Conservation (phyloP, 1,140 invertebrate species). For the Papilio polyxenes region DNA sequence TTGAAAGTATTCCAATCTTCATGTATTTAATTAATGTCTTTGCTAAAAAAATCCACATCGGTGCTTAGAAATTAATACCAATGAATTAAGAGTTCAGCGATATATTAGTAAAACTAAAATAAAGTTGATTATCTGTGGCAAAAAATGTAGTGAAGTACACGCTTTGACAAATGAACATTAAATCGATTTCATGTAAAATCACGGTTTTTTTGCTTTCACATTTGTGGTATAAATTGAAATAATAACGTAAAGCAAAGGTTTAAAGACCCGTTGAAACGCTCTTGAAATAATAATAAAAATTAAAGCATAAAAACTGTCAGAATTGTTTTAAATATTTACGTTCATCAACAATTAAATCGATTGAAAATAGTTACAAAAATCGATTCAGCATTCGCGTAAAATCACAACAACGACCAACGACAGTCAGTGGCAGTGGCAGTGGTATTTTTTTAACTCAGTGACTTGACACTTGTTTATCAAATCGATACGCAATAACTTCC, state of each 20-base stretch:
- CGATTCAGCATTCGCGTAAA: neutral
- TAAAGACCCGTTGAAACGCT: neutral
- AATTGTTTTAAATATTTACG: neutral
- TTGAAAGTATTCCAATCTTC: neutral
- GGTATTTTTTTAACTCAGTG: slow-evolving; percentile 38
- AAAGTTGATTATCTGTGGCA: neutral
- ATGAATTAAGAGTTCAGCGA: neutral
- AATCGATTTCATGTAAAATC: neutral
- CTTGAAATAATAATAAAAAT: neutral
- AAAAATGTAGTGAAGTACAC: neutral
- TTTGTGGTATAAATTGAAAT: neutral
- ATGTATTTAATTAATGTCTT: neutral
- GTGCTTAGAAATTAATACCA: too few relatives aligned
- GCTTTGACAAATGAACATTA: neutral
- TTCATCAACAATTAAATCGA: neutral
- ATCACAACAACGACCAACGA: neutral
- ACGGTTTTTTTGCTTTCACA: neutral
- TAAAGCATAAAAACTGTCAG: too few relatives aligned
- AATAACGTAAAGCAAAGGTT: neutral
- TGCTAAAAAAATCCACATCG: too few relatives aligned
- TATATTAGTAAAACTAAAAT: neutral
- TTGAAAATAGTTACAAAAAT: neutral
- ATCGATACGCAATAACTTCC: slow-evolving; percentile 71
- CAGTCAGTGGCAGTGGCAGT: neutral
- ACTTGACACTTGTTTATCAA: slow-evolving; percentile 65